Conservation (phyloP, 2,888 invertebrate species). For the Lycocerus yunnanus region DNA sequence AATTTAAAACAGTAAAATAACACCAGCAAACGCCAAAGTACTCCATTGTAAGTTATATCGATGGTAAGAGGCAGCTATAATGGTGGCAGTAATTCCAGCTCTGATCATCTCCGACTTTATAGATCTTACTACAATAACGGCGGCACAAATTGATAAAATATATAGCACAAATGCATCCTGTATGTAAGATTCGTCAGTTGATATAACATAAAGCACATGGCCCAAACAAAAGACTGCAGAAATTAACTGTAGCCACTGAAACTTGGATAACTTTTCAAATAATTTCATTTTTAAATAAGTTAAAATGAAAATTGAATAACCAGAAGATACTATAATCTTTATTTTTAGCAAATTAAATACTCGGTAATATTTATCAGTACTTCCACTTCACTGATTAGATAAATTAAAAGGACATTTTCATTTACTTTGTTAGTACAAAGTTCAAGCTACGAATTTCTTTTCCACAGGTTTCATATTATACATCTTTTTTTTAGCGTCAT, state of each 20-base stretch:
- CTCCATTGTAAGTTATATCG: constrained; percentile 11
- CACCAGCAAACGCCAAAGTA: constrained; percentile 5
- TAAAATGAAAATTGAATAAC: neutral
- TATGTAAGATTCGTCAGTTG: neutral
- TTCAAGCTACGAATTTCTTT: neutral
- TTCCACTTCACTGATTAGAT: neutral
- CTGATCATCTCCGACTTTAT: neutral
- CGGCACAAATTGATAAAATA: neutral
- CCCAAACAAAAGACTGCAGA: neutral
- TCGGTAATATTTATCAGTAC: neutral
- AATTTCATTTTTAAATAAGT: neutral
- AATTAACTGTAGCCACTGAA: neutral
- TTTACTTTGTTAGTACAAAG: neutral
- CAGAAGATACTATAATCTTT: neutral
- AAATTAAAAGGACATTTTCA: neutral
- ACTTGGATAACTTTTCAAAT: neutral
- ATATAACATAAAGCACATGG: too few relatives aligned
- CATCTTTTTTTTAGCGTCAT: too few relatives aligned
- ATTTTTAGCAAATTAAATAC: neutral
- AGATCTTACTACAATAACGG: constrained; percentile 2
- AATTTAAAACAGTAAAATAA: constrained; percentile 14
- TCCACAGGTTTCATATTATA: too few relatives aligned
- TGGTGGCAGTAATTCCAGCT: neutral
- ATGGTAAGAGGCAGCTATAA: constrained; percentile 1
- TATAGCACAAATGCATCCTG: constrained; percentile 6